Evolutionary conservation across 1,140 invertebrate species (phyloP).

Genomic region (Anagrus nilaparvatae): DNA sequence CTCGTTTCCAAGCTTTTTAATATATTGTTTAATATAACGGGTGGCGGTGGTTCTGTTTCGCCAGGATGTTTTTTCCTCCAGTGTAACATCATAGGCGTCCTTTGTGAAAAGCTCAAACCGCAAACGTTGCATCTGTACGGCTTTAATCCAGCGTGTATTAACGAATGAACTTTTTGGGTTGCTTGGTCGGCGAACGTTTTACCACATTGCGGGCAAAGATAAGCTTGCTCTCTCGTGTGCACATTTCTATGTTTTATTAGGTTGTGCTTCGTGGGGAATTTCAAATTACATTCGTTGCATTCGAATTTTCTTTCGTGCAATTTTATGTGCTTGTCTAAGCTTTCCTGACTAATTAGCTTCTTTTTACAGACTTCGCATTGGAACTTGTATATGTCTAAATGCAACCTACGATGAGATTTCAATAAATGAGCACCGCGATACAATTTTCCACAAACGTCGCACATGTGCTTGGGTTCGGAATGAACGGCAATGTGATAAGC

Average conservation of each 20-base stretch:
- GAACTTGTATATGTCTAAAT: slow-evolving; percentile 30
- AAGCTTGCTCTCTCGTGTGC: slow-evolving; percentile 38
- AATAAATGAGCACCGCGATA: slow-evolving; percentile 33
- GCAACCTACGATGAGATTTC: slow-evolving; percentile 35
- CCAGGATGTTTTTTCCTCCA: slow-evolving; percentile 33
- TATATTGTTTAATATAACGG: slow-evolving; percentile 16
- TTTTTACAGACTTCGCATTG: slow-evolving; percentile 36
- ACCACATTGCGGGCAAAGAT: slow-evolving; percentile 36
- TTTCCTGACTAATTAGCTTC: slow-evolving; percentile 37
- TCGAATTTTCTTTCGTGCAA: slow-evolving; percentile 43
- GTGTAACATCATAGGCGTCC: slow-evolving; percentile 25
- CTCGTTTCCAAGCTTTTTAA: too few species aligned
- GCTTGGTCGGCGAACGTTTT: slow-evolving; percentile 30
- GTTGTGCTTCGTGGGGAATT: slow-evolving; percentile 36
- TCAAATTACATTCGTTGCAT: slow-evolving; percentile 65
- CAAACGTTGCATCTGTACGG: slow-evolving; percentile 40
- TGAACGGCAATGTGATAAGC: slow-evolving; percentile 40
- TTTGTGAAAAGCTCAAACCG: slow-evolving; percentile 30
- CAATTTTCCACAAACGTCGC: slow-evolving; percentile 29
- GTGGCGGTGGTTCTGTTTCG: slow-evolving; percentile 14
- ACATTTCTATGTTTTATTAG: slow-evolving; percentile 26
- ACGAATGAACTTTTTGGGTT: slow-evolving; percentile 19
- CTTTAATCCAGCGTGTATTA: slow-evolving; percentile 32
- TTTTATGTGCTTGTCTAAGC: slow-evolving; percentile 40
- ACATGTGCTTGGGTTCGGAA: slow-evolving; percentile 36